Evolutionary conservation across 2,113 vertebrate genomes (phyloP).

Genomic region (Alaudala cheleensis): DNA sequence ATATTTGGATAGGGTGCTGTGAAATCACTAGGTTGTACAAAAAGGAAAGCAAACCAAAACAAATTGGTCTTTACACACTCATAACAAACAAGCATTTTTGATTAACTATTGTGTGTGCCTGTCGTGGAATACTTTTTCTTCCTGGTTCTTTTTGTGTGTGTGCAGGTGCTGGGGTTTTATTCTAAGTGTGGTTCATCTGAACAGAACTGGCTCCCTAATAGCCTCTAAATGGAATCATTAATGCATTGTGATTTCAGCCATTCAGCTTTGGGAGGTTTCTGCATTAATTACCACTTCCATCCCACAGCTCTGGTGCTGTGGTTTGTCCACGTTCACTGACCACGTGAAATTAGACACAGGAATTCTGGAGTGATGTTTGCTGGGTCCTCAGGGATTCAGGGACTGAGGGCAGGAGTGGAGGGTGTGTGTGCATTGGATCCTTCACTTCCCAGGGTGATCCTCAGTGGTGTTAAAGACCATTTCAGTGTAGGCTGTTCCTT

Average conservation of each 20-base stretch:
- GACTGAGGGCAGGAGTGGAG: not conserved
- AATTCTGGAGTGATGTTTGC: not conserved
- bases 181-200: conserved; percentile 29
- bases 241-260: conserved; percentile 49
- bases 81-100: conserved; percentile 22
- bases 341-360: not conserved
- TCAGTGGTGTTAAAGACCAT: not conserved
- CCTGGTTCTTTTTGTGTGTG: conserved; percentile 9
- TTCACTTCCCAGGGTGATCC: not conserved
- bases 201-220: not conserved
- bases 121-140: conserved; percentile 34
- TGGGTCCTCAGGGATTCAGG: not conserved
- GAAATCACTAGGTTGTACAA: not conserved
- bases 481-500: not conserved
- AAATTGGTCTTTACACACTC: not conserved
- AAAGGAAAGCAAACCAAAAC: not conserved
- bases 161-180: conserved; percentile 51
- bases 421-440: not conserved
- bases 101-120: conserved; percentile 12
- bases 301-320: not conserved
- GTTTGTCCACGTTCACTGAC: conserved; percentile 15
- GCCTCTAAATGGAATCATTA: conserved; percentile 56
- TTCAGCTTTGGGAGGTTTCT: conserved; percentile 34
- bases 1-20: not conserved
- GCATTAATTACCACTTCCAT: conserved; percentile 30